Evolutionary conservation across 2,113 vertebrate species (phyloP), one percentile per base, ranked within the genome.

Genomic region (Xenotilapia flavipinnis): DNA sequence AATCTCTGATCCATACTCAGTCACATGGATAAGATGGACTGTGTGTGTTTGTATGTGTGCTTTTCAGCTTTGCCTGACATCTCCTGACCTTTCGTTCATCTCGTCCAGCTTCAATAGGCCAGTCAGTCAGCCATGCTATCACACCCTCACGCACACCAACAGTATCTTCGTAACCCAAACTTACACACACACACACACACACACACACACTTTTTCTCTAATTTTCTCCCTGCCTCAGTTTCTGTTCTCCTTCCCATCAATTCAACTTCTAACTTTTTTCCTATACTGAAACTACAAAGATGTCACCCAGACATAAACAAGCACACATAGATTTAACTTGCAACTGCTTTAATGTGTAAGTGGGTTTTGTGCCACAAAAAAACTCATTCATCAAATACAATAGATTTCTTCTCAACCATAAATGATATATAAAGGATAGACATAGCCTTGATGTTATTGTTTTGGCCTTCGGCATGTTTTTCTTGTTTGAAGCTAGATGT

Each of bases 41-140:
- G 21, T 54, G 40, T 77, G 80, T 77, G 82, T 54, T 40, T 10
- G 40, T 45, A 13, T 68, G 70, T 88, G 81, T 92, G 75, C 60
- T 23, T 79, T 55, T 79, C 42, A 62, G 82, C 75, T 90, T 80
- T 87, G 84, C 84, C 77, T 91, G 91, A 90, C 92, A 89, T 92
- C 85, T 84, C 23, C 90, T 88, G 87, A 93, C 90, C 93, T 92
- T 91, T 92, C 31, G 38, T 86, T 92, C 83, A 88, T 91, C 58
- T 91, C n/a, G 80, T 87, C 68, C 49, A 85, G 84, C 86, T 65
- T 91, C 86, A 87, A 80, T 86, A 38, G 87, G 85, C 79, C 87
- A 82, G 38, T 81, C 88, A 90, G 84, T 87, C 84, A 92, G 79
- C 85, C 87, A 83, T 90, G 47, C 86, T 38, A 83, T 82, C 9